Evolutionary conservation across 2,888 invertebrate species (phyloP), one percentile per base, ranked within the genome.

Genomic region (Globia sparganii): DNA sequence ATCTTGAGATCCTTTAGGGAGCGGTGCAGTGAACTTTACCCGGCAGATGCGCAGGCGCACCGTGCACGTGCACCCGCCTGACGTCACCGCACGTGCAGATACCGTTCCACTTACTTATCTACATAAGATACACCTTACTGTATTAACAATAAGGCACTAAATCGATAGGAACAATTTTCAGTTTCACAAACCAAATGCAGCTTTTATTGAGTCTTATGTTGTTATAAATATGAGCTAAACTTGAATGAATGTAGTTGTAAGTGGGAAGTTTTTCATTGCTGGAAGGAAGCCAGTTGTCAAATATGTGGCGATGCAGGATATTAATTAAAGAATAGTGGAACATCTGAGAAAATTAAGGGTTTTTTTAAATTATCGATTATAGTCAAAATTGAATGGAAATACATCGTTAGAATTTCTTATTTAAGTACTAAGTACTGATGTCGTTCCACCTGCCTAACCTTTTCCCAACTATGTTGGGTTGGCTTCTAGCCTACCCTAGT

Each of bases 1-100:
- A 85, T 84, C 84, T 87, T 88, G 84, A 88, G 90, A 89, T 88
- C 89, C 91, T 90, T 90, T 85, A 81, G 85, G 80, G 87, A 83
- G 81, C 78, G 86, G 93, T 91, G 91, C 93, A 93, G 89, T 93
- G 93, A 93, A 93, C 93, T 88, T 91, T 81, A 77, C 70, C 40
- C 87, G 86, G 90, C 93, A 93, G 93, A 93, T 93, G 89, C 86
- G 89, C 87, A 49, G 37, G 83, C 87, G 89, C 87, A 87, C 70
- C 83, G 71, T 86, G 89, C 93, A 93, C 93, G 93, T 93, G 93
- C 90, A 91, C 80, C 78, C 78, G 86, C 28, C 68, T 72, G 77
- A 83, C 86, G 78, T 88, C 87, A 85, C 81, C 84, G 87, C 93
- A 92, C 91, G 91, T 92, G 90, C 79, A 87, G 75, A 80, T 78